phyloP scores from a whole-genome alignment of 2,888 invertebrate species.

The Hydropsyche betteni region DNA sequence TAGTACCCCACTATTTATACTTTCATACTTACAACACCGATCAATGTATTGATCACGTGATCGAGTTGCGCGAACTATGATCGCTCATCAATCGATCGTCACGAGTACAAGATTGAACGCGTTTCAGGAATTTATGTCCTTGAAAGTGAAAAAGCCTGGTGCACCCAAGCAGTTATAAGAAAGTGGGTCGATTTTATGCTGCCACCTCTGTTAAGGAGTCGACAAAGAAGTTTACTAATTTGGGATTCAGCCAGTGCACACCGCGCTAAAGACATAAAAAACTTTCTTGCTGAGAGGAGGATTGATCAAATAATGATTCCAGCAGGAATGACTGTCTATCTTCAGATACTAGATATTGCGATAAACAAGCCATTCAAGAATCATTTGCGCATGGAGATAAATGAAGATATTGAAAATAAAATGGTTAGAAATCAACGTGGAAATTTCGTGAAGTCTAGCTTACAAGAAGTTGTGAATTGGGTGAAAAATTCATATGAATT shows the following conservation, averaged over 20 bases:
- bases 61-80: too few species aligned
- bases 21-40: too few species aligned
- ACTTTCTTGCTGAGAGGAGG: constrained; percentile 44
- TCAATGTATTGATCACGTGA: too few species aligned
- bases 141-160: too few species aligned
- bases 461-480: constrained; percentile 42
- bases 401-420: constrained; percentile 48
- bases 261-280: constrained; percentile 36
- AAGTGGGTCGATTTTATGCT: too few species aligned
- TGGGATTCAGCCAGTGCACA: too few species aligned
- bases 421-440: constrained; percentile 45
- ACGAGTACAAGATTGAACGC: too few species aligned
- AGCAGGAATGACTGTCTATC: constrained; percentile 44
- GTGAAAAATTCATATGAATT: constrained; percentile 40
- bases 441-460: constrained; percentile 43
- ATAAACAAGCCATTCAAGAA: constrained; percentile 40
- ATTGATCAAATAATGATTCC: constrained; percentile 47
- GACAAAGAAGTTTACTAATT: constrained; percentile 40
- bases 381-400: too few species aligned
- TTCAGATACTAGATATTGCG: constrained; percentile 44
- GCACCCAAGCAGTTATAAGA: too few species aligned
- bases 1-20: too few species aligned
- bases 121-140: too few species aligned
- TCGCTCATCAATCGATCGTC: too few species aligned
- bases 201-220: constrained; percentile 10